Base-by-base conservation (phyloP, 2,797 vertebrate genomes). In the Chaetophractus vellerosus region DNA sequence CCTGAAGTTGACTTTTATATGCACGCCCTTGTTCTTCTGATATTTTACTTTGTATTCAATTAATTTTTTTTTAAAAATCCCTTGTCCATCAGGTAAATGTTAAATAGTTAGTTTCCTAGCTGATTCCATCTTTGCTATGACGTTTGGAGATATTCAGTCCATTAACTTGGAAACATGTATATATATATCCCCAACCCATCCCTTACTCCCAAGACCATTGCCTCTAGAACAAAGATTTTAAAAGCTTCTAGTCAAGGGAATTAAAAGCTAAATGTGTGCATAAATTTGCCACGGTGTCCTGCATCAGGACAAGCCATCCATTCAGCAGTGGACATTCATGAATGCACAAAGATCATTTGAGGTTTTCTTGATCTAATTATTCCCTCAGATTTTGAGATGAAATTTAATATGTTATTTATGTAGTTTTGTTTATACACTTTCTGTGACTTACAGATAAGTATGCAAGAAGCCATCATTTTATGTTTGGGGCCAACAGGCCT, bases 81-180 rank as follows among this genome's bases (percentile, higher is more conserved):
- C 6, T 94, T 61, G 10, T 81, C 36, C 26, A 76, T 90, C 36
- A 12, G 24, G 4, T 72, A 36, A 75, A 50, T 72, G 50, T 12
- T 48, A 79, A 41, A 90, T 88, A 68, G n/a, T 92, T 90, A 68
- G 38, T 78, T 84, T 87, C 36, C 66, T 85, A 52, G 50, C 83
- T 33, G 45, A n/a, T 21, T 82, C 31, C 55, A 66, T 72, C n/a
- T 81, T 57, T 81, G 7, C 59, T 52, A 63, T 38, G 88, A 80
- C 69, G 11, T 45, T 68, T 45, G 24, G 48, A 72, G 57, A 66
- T n/a, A 92, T 45, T 3, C 68, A 10, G 48, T 88, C 33, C 36
- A 19, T 33, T 15, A 9, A 75, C 31, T 80, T 76, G n/a, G 23
- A 94, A 76, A 61, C 24, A 23, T 16, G 28, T n/a, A 38, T 45